phyloP scores from a whole-genome alignment of 2,797 vertebrate species.

The Eupleurogrammus muticus region DNA sequence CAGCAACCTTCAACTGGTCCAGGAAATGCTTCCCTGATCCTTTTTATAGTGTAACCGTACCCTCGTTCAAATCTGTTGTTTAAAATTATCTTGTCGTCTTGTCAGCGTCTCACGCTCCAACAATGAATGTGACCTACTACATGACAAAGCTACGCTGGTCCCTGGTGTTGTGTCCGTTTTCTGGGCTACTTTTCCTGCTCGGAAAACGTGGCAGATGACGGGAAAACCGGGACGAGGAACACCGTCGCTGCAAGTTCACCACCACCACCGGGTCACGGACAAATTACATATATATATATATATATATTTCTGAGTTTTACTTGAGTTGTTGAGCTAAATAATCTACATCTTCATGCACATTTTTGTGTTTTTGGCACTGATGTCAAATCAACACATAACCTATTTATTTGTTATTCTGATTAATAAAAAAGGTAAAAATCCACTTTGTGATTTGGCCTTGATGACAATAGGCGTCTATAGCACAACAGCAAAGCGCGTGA shows the following conservation, averaged over 20 bases:
- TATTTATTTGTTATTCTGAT: too few relatives aligned
- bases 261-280: neutral
- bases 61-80: slow-evolving; percentile 65
- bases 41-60: slow-evolving; percentile 80
- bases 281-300: neutral
- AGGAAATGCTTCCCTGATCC: slow-evolving; percentile 14
- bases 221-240: slow-evolving; percentile 54
- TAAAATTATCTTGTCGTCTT: slow-evolving; percentile 57
- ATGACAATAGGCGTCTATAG: too few relatives aligned
- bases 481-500: too few relatives aligned
- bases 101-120: slow-evolving; percentile 53
- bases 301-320: neutral
- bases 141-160: slow-evolving; percentile 71
- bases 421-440: too few relatives aligned
- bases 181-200: slow-evolving; percentile 33
- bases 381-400: too few relatives aligned
- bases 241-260: slow-evolving; percentile 29
- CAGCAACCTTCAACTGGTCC: slow-evolving; percentile 44
- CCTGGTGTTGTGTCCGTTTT: slow-evolving; percentile 49
- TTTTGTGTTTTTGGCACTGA: too few relatives aligned
- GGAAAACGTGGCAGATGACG: slow-evolving; percentile 40
- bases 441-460: too few relatives aligned
- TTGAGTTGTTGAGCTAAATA: neutral
- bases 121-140: slow-evolving; percentile 81
- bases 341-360: too few relatives aligned